These are phyloP conservation scores for Xenopus tropicalis DNA, from an alignment of 2,113 vertebrate genomes.

Conservation along the genomic window UCB_Xtro_10.0 CM004444.2:120700501-120701000, in stretches of 20 bases:
- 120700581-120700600: too few relatives aligned
- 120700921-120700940: too few relatives aligned
- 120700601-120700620: not conserved
- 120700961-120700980: too few relatives aligned
- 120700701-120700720: conserved; percentile 85
- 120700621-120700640: conserved; percentile 41
- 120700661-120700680: conserved; percentile 85
- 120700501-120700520: too few relatives aligned
- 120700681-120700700: conserved; percentile 96
- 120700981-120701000: too few relatives aligned
- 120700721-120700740: conserved; percentile 96
- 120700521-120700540: too few relatives aligned
- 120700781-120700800: conserved; percentile 78
- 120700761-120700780: conserved; percentile 85
- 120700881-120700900: too few relatives aligned
- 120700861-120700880: conserved; percentile 59
- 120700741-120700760: conserved; percentile 83
- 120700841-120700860: conserved; percentile 77
- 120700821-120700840: conserved; percentile 72
- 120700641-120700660: conserved; percentile 88
- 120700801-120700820: conserved; percentile 83
- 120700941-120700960: too few relatives aligned
- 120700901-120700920: too few relatives aligned
- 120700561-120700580: not conserved
- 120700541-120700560: conserved; percentile 30